Evolutionary conservation across 1,140 invertebrate species (phyloP).

Genomic region (Lethocerus indicus): DNA sequence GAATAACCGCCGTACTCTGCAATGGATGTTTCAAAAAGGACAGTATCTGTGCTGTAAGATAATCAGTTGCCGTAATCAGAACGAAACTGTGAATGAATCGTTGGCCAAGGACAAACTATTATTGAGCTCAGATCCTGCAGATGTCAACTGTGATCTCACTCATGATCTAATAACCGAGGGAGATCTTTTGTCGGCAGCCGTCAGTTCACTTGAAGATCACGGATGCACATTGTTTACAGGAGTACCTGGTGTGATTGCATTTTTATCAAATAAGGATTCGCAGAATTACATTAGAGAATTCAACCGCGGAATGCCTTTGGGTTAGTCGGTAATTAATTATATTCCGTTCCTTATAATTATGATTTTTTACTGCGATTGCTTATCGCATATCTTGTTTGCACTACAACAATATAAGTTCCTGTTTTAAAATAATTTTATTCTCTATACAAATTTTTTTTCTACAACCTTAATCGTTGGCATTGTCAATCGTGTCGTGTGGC

Average conservation of each 20-base stretch:
- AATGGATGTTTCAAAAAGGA: background rate
- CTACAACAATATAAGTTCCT: too few relatives aligned
- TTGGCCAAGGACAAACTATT: too few relatives aligned
- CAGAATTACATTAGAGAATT: background rate
- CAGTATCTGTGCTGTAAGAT: background rate
- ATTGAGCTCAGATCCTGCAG: background rate
- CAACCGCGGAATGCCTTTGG: background rate
- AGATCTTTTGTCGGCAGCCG: background rate
- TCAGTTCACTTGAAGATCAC: background rate
- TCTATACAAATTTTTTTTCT: too few relatives aligned
- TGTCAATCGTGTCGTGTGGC: too few relatives aligned
- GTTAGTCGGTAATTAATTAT: background rate
- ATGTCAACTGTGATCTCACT: slow-evolving; percentile 1
- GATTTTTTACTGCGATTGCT: too few relatives aligned
- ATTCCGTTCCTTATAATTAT: too few relatives aligned
- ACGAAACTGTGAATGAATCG: too few relatives aligned
- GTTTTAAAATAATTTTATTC: too few relatives aligned
- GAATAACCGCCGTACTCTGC: too few relatives aligned
- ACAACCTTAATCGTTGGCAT: too few relatives aligned
- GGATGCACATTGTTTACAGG: slow-evolving; percentile 1
- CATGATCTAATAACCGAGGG: background rate
- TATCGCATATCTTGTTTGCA: too few relatives aligned
- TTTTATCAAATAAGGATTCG: background rate
- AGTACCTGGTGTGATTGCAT: background rate
- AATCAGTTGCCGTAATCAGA: background rate